Base-by-base conservation (phyloP, 2,113 vertebrate genomes). In the Falco punctatus region DNA sequence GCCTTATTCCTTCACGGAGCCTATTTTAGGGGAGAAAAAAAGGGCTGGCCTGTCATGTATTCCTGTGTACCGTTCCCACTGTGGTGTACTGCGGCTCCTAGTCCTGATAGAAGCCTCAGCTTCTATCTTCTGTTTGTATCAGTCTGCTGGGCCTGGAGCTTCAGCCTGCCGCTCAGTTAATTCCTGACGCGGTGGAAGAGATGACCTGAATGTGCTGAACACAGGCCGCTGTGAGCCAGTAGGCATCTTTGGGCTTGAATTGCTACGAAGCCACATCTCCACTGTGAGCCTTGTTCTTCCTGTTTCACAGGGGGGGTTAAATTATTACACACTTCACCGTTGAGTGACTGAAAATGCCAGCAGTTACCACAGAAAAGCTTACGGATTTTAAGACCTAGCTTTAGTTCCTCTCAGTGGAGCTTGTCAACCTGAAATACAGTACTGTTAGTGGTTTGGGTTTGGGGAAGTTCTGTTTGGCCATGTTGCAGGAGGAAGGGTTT, bases 261-360 rank as follows among this genome's bases (percentile, higher is more conserved):
- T 42, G 24, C 28, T 42, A 1, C 11, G 24, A 44, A 64, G 57
- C 9, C n/a, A 6, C 10, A 32, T 11, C 46, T 24, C 13, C 3
- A 0, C 5, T 22, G 11, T 17, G 59, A 40, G 48, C 30, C 0
- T 0, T 23, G 42, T 19, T 82, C 24, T 38, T 51, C 42, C 49
- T 27, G 46, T 73, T 9, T 38, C 51, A 35, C 26, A 33, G 6
- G 22, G 51, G 51, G 51, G 13, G 22, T 23, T 23, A 2, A 46
- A 51, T 44, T 16, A 40, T 28, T 42, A 4, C 15, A 2, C 32
- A 3, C n/a, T 10, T 40, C 46, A 11, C 51, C 30, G 2, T 0
- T 6, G 5, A 33, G 35, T 14, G 22, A 23, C 48, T 62, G 64
- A 32, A 44, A 38, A 58, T 6, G 7, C n/a, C 51, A 38, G 82